phyloP scores from a whole-genome alignment of 2,888 invertebrate species.

The Protodeltote pygarga region DNA sequence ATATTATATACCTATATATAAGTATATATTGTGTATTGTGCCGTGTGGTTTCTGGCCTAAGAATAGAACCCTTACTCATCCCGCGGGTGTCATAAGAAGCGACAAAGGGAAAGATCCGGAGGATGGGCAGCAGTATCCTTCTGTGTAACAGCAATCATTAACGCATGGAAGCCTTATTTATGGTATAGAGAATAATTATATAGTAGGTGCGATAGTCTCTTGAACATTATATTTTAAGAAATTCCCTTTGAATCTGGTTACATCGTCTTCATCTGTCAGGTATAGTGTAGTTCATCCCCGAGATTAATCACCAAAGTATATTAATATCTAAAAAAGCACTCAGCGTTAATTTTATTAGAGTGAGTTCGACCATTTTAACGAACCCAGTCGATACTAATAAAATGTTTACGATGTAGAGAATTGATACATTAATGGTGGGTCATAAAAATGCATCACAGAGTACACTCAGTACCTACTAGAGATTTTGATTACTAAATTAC shows the following conservation, averaged over 20 bases:
- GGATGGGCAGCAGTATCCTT: too few species aligned
- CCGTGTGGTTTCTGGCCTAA: too few species aligned
- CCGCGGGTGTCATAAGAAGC: too few species aligned
- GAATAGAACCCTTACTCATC: too few species aligned
- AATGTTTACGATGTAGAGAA: constrained; percentile 58
- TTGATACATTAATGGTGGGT: constrained; percentile 56
- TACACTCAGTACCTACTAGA: background rate
- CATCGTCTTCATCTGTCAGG: too few species aligned
- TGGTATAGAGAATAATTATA: too few species aligned
- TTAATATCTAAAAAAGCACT: constrained; percentile 22
- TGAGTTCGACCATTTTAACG: constrained; percentile 40
- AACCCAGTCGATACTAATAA: constrained; percentile 51
- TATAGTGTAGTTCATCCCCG: background rate
- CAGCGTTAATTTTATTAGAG: constrained; percentile 32
- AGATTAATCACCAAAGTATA: background rate
- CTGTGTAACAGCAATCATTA: too few species aligned
- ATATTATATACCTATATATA: background rate
- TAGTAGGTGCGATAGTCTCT: too few species aligned
- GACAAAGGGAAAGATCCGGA: too few species aligned
- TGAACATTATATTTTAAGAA: too few species aligned
- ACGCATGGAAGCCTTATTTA: too few species aligned
- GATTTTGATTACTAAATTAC: constrained; percentile 17
- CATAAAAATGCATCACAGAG: constrained; percentile 26
- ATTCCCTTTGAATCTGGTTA: too few species aligned
- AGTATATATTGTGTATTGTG: background rate